These are phyloP conservation scores for Mustela erminea DNA, from an alignment of 2,797 vertebrate species.

Conservation along the genomic window DNA sequence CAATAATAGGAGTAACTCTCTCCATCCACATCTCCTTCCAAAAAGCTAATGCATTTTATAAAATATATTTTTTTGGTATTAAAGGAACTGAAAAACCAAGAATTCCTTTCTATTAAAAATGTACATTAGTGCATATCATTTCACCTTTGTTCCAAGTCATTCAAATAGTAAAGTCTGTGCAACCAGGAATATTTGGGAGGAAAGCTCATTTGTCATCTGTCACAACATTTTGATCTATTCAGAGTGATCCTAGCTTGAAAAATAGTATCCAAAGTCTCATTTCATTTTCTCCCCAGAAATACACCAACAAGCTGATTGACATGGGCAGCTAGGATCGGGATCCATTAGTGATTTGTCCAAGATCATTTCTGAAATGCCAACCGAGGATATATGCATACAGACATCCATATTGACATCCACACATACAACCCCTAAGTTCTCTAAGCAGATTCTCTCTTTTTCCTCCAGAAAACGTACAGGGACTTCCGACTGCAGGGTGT, in stretches of 20 bases:
- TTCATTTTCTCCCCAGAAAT: slow-evolving; percentile 25
- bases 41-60: slow-evolving; percentile 30
- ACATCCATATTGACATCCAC: background rate
- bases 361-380: slow-evolving; percentile 17
- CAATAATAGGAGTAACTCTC: background rate
- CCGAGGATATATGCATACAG: background rate
- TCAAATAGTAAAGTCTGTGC: background rate
- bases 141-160: slow-evolving; percentile 42
- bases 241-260: background rate
- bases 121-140: background rate
- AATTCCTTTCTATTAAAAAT: background rate
- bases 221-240: slow-evolving; percentile 26
- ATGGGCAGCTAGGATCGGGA: background rate
- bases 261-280: background rate
- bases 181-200: slow-evolving; percentile 17
- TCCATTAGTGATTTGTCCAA: background rate
- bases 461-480: slow-evolving; percentile 94
- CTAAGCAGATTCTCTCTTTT: slow-evolving; percentile 67
- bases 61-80: slow-evolving; percentile 52
- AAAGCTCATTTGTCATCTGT: background rate
- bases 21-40: background rate
- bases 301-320: background rate
- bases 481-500: slow-evolving; percentile 98
- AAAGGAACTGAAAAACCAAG: slow-evolving; percentile 15
- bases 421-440: background rate